Percentiles rank a stretch among this genome's conserved stretches.
phyloP scores from a whole-genome alignment of 2,888 invertebrate genomes.

The Sinopyrophorus schimmeli region DNA sequence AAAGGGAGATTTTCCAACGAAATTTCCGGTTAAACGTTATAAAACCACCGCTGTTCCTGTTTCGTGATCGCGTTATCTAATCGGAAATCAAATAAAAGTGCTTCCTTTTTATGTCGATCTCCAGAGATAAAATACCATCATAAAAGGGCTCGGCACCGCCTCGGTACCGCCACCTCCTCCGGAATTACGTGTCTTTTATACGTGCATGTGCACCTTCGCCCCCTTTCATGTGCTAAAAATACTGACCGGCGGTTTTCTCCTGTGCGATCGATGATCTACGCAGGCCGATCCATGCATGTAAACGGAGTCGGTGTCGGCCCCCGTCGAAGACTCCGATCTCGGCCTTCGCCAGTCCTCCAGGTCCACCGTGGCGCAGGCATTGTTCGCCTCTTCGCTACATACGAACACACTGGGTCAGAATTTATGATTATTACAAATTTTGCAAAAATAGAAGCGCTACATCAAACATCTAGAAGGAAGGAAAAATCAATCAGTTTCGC shows the following conservation, averaged over 20 bases:
- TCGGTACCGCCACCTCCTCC: too few species aligned
- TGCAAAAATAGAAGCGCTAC: slow-evolving; percentile 6
- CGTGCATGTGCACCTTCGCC: neutral
- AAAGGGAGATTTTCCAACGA: slow-evolving; percentile 19
- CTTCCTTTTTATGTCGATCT: slow-evolving; percentile 17
- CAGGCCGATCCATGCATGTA: slow-evolving; percentile 54
- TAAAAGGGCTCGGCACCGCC: neutral
- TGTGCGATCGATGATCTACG: slow-evolving; percentile 49
- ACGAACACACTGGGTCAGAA: slow-evolving; percentile 31
- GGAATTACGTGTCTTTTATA: too few species aligned
- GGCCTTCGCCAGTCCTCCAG: slow-evolving; percentile 71
- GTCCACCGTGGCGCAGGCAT: slow-evolving; percentile 63
- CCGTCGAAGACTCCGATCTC: slow-evolving; percentile 75
- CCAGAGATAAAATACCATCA: slow-evolving; percentile 6
- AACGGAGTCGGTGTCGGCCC: slow-evolving; percentile 71
- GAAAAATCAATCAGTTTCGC: too few species aligned
- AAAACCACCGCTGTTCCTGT: slow-evolving; percentile 30
- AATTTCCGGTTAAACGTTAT: slow-evolving; percentile 25
- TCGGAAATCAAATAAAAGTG: slow-evolving; percentile 30
- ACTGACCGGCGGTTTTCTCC: slow-evolving; percentile 56
- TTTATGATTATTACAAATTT: slow-evolving; percentile 17
- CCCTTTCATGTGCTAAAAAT: neutral
- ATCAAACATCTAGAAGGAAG: slow-evolving; percentile 15
- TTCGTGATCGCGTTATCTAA: slow-evolving; percentile 25
- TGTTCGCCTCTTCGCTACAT: slow-evolving; percentile 76